A percentile compares a stretch with the other conserved stretches of the same genome.
Evolutionary conservation across 2,888 invertebrate species (phyloP).

Genomic region (Sinopyrophorus schimmeli): DNA sequence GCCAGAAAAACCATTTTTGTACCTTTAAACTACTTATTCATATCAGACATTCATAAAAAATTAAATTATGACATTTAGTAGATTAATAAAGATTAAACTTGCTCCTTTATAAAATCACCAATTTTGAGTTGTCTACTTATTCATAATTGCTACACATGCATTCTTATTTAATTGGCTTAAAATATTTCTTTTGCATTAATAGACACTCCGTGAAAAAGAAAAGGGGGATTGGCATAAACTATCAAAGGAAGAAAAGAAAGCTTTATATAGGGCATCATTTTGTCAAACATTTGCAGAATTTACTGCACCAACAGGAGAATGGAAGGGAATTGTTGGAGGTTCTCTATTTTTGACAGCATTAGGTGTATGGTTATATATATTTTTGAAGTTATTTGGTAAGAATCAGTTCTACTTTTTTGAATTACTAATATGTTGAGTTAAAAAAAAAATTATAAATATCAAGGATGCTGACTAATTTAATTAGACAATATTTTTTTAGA

Average conservation of each 20-base stretch:
- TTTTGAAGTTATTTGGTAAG: slow-evolving; percentile 65
- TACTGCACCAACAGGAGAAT: slow-evolving; percentile 66
- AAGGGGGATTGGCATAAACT: slow-evolving; percentile 73
- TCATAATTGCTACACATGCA: too few relatives aligned
- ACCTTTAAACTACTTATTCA: too few relatives aligned
- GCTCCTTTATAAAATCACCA: too few relatives aligned
- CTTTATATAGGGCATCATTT: slow-evolving; percentile 69
- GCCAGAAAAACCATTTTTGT: too few relatives aligned
- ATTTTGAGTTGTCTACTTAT: too few relatives aligned
- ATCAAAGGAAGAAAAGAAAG: slow-evolving; percentile 70
- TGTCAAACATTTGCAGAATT: slow-evolving; percentile 72
- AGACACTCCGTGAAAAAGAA: slow-evolving; percentile 69
- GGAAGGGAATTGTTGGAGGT: slow-evolving; percentile 62
- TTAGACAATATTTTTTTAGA: too few relatives aligned
- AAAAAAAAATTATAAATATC: not conserved
- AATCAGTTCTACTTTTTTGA: too few relatives aligned
- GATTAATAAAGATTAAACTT: too few relatives aligned
- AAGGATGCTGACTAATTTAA: not conserved
- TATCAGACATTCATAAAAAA: too few relatives aligned
- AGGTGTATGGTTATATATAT: slow-evolving; percentile 67
- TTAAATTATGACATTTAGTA: too few relatives aligned
- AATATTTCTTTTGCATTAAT: not conserved
- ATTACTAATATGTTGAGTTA: too few relatives aligned
- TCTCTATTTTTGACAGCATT: slow-evolving; percentile 56
- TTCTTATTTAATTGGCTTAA: too few relatives aligned